phyloP scores from a whole-genome alignment of 1,140 invertebrate genomes.

The Drosophila jambulina region DNA sequence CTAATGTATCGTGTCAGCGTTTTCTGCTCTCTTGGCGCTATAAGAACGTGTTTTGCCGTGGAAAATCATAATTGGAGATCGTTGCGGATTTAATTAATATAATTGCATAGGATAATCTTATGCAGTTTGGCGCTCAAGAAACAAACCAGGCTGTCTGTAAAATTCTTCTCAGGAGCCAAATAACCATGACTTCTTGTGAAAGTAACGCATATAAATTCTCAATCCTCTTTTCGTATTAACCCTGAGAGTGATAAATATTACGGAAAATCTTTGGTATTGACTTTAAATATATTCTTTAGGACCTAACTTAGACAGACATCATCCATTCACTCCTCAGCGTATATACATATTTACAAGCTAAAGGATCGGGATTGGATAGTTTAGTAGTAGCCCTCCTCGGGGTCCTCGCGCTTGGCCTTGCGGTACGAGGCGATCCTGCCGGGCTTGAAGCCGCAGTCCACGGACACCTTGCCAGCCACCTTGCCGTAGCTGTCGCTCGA shows the following conservation, averaged over 20 bases:
- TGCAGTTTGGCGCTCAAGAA: background rate
- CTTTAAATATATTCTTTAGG: conserved; percentile 8
- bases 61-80: background rate
- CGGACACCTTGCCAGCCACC: conserved; percentile 59
- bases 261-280: background rate
- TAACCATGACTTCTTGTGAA: background rate
- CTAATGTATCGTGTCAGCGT: conserved; percentile 7
- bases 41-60: background rate
- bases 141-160: background rate
- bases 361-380: background rate
- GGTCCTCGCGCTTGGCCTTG: conserved; percentile 64
- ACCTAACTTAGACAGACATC: conserved; percentile 27
- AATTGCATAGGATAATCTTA: background rate
- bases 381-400: conserved; percentile 50
- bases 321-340: conserved; percentile 12
- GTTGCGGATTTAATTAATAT: background rate
- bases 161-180: background rate
- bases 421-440: conserved; percentile 70
- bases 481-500: conserved; percentile 55
- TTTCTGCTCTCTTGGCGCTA: background rate
- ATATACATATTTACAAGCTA: conserved; percentile 35
- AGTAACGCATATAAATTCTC: background rate
- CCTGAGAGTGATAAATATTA: background rate
- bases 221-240: background rate
- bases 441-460: conserved; percentile 78